Evolutionary conservation across 2,113 vertebrate genomes (phyloP).

Genomic region (Microtus richardsoni): DNA sequence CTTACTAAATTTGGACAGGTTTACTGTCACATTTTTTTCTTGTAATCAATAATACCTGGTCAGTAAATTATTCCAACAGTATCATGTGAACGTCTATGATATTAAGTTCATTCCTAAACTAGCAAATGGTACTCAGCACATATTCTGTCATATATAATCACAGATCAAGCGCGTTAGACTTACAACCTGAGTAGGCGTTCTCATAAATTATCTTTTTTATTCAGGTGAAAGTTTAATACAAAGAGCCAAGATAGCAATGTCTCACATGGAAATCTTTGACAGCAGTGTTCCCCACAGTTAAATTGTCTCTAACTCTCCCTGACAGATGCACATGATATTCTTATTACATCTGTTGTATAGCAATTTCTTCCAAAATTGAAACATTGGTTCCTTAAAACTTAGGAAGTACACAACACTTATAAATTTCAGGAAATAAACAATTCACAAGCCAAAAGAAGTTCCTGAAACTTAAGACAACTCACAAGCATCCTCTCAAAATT

Average conservation of each 20-base stretch:
- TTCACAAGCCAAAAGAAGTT: neutral
- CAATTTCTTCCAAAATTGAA: neutral
- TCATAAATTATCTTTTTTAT: constrained; percentile 4
- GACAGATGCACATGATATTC: neutral
- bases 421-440: neutral
- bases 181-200: neutral
- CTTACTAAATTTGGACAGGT: neutral
- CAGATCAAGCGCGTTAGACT: neutral
- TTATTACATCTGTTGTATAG: neutral
- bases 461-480: neutral
- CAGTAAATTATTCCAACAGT: neutral
- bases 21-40: neutral
- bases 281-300: neutral
- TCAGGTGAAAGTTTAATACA: neutral
- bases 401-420: neutral
- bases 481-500: neutral
- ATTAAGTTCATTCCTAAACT: neutral
- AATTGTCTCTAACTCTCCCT: neutral
- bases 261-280: neutral
- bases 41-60: constrained; percentile 7
- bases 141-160: neutral
- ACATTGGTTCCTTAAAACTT: too few relatives aligned
- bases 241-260: neutral
- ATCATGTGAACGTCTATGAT: neutral
- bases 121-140: neutral